phyloP scores from a whole-genome alignment of 1,140 invertebrate species.

The Heliconius melpomene region DNA sequence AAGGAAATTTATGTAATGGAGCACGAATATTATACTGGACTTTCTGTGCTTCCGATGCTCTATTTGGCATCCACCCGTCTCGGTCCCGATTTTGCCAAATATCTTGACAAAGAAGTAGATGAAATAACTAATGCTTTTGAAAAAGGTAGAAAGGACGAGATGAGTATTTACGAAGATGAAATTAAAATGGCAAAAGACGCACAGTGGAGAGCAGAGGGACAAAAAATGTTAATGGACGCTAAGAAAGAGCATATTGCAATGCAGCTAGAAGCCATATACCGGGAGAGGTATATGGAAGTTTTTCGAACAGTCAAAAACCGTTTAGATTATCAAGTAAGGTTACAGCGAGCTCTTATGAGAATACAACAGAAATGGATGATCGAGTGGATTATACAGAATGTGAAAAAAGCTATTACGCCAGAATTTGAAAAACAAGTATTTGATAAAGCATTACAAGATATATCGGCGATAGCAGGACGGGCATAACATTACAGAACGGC shows the following conservation, averaged over 20 bases:
- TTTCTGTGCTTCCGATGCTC: conserved; percentile 87
- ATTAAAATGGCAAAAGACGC: conserved; percentile 87
- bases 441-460: conserved; percentile 55
- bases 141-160: conserved; percentile 49
- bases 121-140: conserved; percentile 67
- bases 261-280: conserved; percentile 94
- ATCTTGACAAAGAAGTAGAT: conserved; percentile 87
- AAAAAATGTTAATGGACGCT: conserved; percentile 89
- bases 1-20: conserved; percentile 96
- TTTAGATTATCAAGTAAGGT: conserved; percentile 66
- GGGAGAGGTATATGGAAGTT: conserved; percentile 80
- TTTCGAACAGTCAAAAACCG: conserved; percentile 53
- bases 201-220: conserved; percentile 89
- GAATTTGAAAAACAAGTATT: conserved; percentile 62
- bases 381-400: conserved; percentile 64
- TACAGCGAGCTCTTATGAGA: conserved; percentile 44
- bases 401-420: conserved; percentile 62
- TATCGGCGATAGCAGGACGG: conserved; percentile 45
- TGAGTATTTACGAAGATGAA: conserved; percentile 60
- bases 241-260: conserved; percentile 94
- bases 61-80: conserved; percentile 85
- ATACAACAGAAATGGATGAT: conserved; percentile 76
- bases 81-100: conserved; percentile 83
- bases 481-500: not conserved
- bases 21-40: conserved; percentile 92